Evolutionary conservation across 2,113 vertebrate genomes (phyloP).

Genomic region (Rattus norvegicus): DNA sequence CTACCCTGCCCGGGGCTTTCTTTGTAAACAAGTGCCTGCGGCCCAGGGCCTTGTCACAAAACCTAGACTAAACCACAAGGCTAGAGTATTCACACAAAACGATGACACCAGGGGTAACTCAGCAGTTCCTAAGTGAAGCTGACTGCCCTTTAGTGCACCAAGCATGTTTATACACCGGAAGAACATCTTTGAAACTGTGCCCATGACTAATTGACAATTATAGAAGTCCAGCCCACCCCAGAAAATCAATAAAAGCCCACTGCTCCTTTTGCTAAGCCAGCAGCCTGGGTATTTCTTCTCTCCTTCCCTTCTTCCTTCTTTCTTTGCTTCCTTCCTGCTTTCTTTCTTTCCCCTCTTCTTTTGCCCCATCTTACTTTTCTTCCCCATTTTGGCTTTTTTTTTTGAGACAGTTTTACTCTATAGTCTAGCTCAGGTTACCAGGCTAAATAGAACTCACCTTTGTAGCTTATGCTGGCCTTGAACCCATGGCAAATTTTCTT

Average conservation of each 20-base stretch:
- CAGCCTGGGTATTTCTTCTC: background rate
- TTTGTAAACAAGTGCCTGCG: background rate
- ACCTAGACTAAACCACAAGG: background rate
- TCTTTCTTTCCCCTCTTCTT: background rate
- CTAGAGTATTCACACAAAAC: background rate
- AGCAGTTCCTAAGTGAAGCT: background rate
- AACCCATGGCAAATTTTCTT: background rate
- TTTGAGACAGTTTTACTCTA: background rate
- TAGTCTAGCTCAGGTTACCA: background rate
- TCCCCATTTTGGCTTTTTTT: background rate
- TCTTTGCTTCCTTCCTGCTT: background rate
- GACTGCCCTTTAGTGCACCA: background rate
- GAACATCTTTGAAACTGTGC: background rate
- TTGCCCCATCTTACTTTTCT: background rate
- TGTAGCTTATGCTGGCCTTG: background rate
- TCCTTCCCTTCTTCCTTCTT: background rate
- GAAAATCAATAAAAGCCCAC: background rate
- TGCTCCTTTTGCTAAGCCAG: background rate
- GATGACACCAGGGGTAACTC: background rate
- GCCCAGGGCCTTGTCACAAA: background rate
- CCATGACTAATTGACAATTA: background rate
- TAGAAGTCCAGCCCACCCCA: background rate
- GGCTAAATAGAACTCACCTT: background rate
- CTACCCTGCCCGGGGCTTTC: background rate
- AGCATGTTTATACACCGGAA: background rate